Conservation (phyloP, 2,113 vertebrate genomes). For the rabbit (Oryctolagus cuniculus) region DNA sequence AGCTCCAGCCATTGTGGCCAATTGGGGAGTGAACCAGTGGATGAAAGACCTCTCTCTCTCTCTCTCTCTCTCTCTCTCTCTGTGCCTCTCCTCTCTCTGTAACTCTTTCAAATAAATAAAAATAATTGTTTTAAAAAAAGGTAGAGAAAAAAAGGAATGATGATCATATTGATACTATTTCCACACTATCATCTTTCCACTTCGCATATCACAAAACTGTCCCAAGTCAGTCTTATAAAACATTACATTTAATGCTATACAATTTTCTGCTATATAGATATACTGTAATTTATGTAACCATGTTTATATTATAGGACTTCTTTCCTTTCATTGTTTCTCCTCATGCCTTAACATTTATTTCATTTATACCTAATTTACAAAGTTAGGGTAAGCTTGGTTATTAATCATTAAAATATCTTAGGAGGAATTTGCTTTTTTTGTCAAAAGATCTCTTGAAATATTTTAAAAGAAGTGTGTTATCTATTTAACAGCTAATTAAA, state of each 20-base stretch:
- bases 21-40: too few relatives aligned
- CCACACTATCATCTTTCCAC: background rate
- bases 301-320: background rate
- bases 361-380: background rate
- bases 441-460: background rate
- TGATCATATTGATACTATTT: conserved; percentile 6
- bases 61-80: too few relatives aligned
- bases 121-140: too few relatives aligned
- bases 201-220: conserved; percentile 36
- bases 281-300: conserved; percentile 32
- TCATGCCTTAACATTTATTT: conserved; percentile 48
- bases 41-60: too few relatives aligned
- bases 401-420: background rate
- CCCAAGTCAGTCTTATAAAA: conserved; percentile 13
- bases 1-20: too few relatives aligned
- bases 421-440: background rate
- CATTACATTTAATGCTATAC: conserved; percentile 23
- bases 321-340: background rate
- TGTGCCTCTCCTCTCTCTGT: too few relatives aligned
- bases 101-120: too few relatives aligned
- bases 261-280: background rate
- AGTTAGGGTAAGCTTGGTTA: background rate
- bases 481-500: conserved; percentile 8
- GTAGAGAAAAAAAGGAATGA: conserved; percentile 42
- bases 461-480: background rate